These are phyloP conservation scores for Orthosia gothica DNA, from an alignment of 2,888 invertebrate genomes.

Conservation along the genomic window DNA sequence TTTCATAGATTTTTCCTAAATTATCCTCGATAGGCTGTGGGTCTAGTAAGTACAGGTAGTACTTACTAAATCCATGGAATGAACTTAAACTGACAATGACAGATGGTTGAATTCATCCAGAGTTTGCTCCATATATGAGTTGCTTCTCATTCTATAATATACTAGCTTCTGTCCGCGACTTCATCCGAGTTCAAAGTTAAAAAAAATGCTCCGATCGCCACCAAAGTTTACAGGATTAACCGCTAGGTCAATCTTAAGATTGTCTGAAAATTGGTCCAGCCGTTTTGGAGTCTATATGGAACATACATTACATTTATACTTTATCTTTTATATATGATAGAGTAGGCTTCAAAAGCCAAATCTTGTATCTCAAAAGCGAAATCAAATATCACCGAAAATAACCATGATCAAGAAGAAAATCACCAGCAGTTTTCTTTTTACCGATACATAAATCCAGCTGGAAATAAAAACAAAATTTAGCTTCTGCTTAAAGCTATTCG, in stretches of 20 bases:
- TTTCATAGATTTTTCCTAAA: not conserved
- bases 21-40: no score
- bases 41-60: not conserved
- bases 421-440: slow-evolving; percentile 50
- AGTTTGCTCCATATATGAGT: no score
- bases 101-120: not conserved
- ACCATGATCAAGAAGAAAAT: slow-evolving; percentile 26
- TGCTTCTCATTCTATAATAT: no score
- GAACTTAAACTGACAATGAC: not conserved
- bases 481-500: slow-evolving; percentile 77
- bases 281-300: no score
- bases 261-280: no score
- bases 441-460: slow-evolving; percentile 42
- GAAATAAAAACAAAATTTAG: slow-evolving; percentile 75
- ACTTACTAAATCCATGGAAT: not conserved
- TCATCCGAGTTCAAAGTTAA: no score
- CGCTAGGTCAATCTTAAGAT: no score
- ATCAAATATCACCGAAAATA: slow-evolving; percentile 17
- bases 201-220: no score
- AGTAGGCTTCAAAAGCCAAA: slow-evolving; percentile 3
- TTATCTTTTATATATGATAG: no score
- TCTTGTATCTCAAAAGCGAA: not conserved
- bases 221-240: no score
- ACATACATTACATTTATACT: no score
- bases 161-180: no score